phyloP scores from a whole-genome alignment of 2,797 vertebrate species.

The Syngnathus acus region DNA sequence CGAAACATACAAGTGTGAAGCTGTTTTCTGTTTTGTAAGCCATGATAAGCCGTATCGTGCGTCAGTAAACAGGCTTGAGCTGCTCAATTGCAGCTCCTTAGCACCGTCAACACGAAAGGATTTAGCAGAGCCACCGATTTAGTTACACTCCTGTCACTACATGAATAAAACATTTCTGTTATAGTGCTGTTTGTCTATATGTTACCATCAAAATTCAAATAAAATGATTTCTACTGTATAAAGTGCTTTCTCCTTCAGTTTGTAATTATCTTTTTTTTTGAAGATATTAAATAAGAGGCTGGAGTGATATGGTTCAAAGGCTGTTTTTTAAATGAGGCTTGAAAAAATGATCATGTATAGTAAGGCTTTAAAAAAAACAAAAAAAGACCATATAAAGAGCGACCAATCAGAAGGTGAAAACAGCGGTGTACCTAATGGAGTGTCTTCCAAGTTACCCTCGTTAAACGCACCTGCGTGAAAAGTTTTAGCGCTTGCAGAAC shows the following conservation, averaged over 20 bases:
- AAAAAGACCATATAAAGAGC: too few species aligned
- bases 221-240: neutral
- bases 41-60: neutral
- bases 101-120: neutral
- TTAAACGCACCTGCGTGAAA: too few species aligned
- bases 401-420: too few species aligned
- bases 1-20: neutral
- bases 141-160: neutral
- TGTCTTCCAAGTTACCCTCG: too few species aligned
- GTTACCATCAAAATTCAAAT: neutral
- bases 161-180: neutral
- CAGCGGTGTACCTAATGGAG: too few species aligned
- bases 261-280: too few species aligned
- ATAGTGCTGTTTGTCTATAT: neutral
- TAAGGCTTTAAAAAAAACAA: too few species aligned
- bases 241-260: neutral
- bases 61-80: slow-evolving; percentile 2
- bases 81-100: neutral
- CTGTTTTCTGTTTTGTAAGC: neutral
- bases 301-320: too few species aligned
- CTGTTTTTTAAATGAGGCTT: too few species aligned
- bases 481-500: too few species aligned
- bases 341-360: too few species aligned
- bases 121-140: neutral
- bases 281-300: too few species aligned